Evolutionary conservation across 2,797 vertebrate species (phyloP), one percentile per base, ranked within the genome.

Genomic region (Xenops minutus): DNA sequence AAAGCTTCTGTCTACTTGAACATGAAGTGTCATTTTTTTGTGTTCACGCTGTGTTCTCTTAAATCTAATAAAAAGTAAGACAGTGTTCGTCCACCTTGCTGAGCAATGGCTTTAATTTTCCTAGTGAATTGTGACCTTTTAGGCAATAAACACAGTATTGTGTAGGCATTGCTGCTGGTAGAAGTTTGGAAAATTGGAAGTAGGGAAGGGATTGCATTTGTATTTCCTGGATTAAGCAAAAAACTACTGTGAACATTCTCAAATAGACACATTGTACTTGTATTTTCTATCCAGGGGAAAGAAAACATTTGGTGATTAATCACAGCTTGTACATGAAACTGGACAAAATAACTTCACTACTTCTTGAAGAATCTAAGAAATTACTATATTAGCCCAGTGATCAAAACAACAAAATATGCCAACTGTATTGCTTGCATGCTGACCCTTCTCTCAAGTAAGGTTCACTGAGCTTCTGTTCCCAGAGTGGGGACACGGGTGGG

Each of bases 401-500:
- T 78, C 44, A 74, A 72, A 89, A 37, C 30, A 52, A 59, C 29
- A 71, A 17, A 63, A 9, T 10, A 67, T 41, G 26, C 26, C 76
- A 63, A 43, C 29, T 56, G 10, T 15, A 51, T n/a, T 49, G 62
- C n/a, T 36, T 85, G 58, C 61, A 56, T 24, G 46, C 39, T 77
- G 58, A 64, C 22, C 19, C 17, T 68, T 78, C 64, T 86, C 27
- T 84, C 72, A 52, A 14, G 20, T 37, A 56, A 75, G 30, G 43
- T 29, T 92, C n/a, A 44, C 48, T 41, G 71, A 69, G n/a, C 73
- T 81, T 73, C 69, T 84, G 21, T 83, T 64, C 55, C 66, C 51
- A 41, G 44, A 3, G 2, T 2, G 3, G 32, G 48, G 16, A 52
- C 72, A 34, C n/a, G 0, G 0, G 7, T 0, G 6, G n/a, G 30